phyloP scores from a whole-genome alignment of 2,888 invertebrate species.

The Baronia brevicornis region DNA sequence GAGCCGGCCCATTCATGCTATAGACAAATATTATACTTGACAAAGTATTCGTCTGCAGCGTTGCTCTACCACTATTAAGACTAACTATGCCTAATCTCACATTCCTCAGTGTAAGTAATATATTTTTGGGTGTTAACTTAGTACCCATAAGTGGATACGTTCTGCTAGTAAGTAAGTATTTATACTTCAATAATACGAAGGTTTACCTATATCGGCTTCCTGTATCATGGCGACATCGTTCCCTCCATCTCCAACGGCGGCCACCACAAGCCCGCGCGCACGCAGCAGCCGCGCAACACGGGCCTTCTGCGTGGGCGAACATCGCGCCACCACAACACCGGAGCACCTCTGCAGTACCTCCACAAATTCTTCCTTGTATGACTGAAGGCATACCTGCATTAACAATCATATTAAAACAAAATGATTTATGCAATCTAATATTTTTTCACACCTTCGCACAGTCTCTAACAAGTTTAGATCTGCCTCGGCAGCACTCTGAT shows the following conservation, averaged over 20 bases:
- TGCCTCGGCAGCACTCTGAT: not conserved
- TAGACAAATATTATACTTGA: too few relatives aligned
- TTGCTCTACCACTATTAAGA: too few relatives aligned
- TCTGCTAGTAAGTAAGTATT: too few relatives aligned
- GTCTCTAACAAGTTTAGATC: not conserved
- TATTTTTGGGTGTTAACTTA: too few relatives aligned
- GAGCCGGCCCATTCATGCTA: too few relatives aligned
- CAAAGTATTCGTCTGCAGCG: too few relatives aligned
- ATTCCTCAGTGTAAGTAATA: too few relatives aligned
- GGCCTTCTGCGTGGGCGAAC: conserved; percentile 94
- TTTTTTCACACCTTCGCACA: not conserved
- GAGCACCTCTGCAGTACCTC: conserved; percentile 81
- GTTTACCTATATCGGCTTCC: conserved; percentile 92
- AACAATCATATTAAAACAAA: not conserved
- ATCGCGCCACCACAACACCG: conserved; percentile 92
- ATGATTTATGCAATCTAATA: too few relatives aligned
- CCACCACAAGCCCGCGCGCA: conserved; percentile 79
- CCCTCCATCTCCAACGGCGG: conserved; percentile 98
- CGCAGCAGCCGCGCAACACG: conserved; percentile 75
- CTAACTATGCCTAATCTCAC: too few relatives aligned
- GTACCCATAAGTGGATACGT: too few relatives aligned
- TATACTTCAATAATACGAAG: too few relatives aligned
- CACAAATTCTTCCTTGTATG: conserved; percentile 82
- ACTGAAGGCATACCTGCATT: conserved; percentile 78
- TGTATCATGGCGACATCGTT: conserved; percentile 98